Base-by-base conservation (phyloP, 1,140 invertebrate species). In the Drosophila nigrodunni region DNA sequence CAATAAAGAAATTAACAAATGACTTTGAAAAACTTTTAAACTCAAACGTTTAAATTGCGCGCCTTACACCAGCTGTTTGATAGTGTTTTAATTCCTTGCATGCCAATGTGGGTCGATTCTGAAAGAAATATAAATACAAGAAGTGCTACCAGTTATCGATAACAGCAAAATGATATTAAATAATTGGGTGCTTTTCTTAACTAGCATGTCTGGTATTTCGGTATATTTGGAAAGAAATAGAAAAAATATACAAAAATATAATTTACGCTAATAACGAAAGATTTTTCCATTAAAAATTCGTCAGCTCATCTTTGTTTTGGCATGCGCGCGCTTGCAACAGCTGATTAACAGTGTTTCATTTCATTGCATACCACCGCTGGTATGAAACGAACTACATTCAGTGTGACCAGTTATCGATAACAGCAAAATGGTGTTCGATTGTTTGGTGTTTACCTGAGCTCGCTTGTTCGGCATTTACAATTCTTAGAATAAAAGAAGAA, bases 161-260 rank as follows among this genome's bases (percentile, higher is more conserved):
- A 47, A 7, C 3, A 18, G 8, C 8, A 34, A 21, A 46, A 60
- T 34, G 6, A 13, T 50, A 13, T 68, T 25, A 44, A 13, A n/a
- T 54, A 54, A 49, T 69, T 46, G 37, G 59, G 55, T 74, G 71
- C 68, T 74, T 74, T 68, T 64, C 10, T 60, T 47, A 68, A 35
- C 34, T 74, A 35, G 65, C 34, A 0, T 41, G 65, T 34, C 46
- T 65, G 55, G 55, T 55, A 60, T 69, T 54, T 44, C 2, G 4
- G 13, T 35, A 59, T 37, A 37, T 7, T 55, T 52, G 59, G 11
- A 54, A 54, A 47, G 34, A 35, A 30, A 59, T 52, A 5, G 6
- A 30, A 8, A 34, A 68, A 67, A 57, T 62, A 13, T 7, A 30
- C 21, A 70, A 44, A 68, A 73, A 7, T 7, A 92, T 93, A 3